Base-by-base conservation (phyloP, 2,888 invertebrate species). In the Cenopis cana region DNA sequence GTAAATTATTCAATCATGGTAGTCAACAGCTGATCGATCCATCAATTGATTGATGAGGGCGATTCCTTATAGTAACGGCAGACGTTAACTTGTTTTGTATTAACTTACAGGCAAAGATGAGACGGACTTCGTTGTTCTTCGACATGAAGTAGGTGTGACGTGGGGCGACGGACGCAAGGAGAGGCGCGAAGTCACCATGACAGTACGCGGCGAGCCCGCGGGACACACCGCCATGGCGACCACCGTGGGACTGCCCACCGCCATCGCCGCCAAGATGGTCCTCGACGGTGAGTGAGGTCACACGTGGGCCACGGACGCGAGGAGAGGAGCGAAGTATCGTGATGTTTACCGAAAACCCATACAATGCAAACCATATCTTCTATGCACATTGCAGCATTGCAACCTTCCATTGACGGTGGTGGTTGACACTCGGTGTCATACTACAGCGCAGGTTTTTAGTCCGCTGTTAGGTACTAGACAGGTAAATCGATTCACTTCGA, bases 191-290 rank as follows among this genome's bases (percentile, higher is more conserved):
- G 96, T 98, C 64, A 98, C 97, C 75, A 95, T 99, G 90, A 97
- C 99, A 0, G 96, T 97, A 68, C 98, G 99, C 78, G 99, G 99
- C 0, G 96, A 97, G 74, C 92, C 94, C 0, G 74, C 76, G 17
- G 97, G 97, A 0, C 98, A 98, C 88, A 98, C 99, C 0, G 99
- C 99, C 33, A 99, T 99, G 99, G 93, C 94, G 18, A 80, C 91
- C 75, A 93, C 94, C 6, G 94, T 94, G 0, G 94, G 94, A 0
- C 77, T 98, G 96, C 91, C 99, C 97, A 96, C 98, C 8, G 99
- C 98, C 20, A 99, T 99, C 79, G 98, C 99, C 1, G 96, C 98
- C 0, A 98, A 98, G 90, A 99, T 99, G 99, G 95, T 99, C 74
- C 93, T 99, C 14, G 98, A 99, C 88, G 99, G 99, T 97, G 89